Percentiles rank a stretch among this genome's conserved stretches.
Conservation (phyloP, 2,113 vertebrate species). For the Barnardius zonarius region DNA sequence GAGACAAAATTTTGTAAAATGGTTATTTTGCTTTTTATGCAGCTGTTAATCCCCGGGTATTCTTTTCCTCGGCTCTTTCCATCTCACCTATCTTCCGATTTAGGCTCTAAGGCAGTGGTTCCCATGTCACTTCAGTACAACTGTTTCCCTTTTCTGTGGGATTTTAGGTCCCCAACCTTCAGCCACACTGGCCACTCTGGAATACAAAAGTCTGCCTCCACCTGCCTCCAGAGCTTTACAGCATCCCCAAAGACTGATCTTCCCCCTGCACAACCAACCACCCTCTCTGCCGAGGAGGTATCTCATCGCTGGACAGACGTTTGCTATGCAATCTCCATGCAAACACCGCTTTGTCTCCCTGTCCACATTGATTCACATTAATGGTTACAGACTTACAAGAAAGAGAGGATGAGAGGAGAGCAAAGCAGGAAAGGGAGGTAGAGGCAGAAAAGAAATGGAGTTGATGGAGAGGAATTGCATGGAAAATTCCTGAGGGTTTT, state of each 20-base stretch:
- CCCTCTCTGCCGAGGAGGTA: not conserved
- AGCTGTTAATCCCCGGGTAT: not conserved
- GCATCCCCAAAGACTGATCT: not conserved
- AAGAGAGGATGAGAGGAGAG: not conserved
- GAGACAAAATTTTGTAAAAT: not conserved
- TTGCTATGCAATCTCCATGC: not conserved
- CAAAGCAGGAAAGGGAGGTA: not conserved
- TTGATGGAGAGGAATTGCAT: not conserved
- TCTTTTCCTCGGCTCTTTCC: not conserved
- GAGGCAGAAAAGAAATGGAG: not conserved
- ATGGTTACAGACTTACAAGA: not conserved
- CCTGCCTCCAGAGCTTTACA: not conserved
- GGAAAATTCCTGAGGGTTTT: not conserved
- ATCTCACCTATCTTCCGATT: not conserved
- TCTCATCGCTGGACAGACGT: not conserved
- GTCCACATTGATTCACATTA: not conserved
- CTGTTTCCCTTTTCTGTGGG: not conserved
- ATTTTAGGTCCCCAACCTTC: not conserved
- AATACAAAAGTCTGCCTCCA: not conserved
- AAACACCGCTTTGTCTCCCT: not conserved
- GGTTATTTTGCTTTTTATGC: constrained; percentile 14
- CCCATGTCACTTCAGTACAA: not conserved
- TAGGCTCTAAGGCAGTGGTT: not conserved
- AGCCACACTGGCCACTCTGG: not conserved
- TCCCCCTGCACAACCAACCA: not conserved